Evolutionary conservation across 2,888 invertebrate species (phyloP), one percentile per base, ranked within the genome.

Genomic region (Thecocarcelia acutangulata): DNA sequence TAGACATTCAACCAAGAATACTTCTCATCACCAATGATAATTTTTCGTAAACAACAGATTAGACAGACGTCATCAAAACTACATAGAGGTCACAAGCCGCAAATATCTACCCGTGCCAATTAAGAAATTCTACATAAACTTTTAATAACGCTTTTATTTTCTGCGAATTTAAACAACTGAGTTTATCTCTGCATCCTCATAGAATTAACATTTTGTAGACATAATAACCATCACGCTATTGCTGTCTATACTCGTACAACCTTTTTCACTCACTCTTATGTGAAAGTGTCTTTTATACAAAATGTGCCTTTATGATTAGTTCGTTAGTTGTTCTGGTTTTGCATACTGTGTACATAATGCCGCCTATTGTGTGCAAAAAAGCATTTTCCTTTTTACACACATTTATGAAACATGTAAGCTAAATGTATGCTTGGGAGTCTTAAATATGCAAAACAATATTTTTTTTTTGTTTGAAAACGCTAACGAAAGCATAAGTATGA

Each of bases 171-270:
- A 8, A 42, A 63, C 42, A 78, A 66, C 15, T 46, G 61, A 24
- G 28, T 56, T 40, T 24, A 77, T 68, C 8, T 77, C 48, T 64
- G 58, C 58, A 37, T 33, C 33, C 33, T 33, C 33, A 70, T 15
- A 17, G 64, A 72, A 78, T 78, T 78, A 64, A 50, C 64, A 78
- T 78, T 50, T 33, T 58, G 58, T 50, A 70, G 56, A 64, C 64
- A 64, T 78, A 78, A 78, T 72, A 64, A 78, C 56, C 42, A 64
- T 64, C 48, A 61, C 61, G 40, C 46, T 69, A 44, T 11, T 28
- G 17, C 46, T 61, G 24, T n/a, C 37, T 15, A n/a, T n/a, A n/a
- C n/a, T n/a, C n/a, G 17, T 59, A 37, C 9, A n/a, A n/a, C 28
- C 42, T 3, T 17, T 42, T 8, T 40, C 44, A 42, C n/a, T 19